phyloP scores from a whole-genome alignment of 2,888 invertebrate genomes.

The Gnatocerus cornutus region DNA sequence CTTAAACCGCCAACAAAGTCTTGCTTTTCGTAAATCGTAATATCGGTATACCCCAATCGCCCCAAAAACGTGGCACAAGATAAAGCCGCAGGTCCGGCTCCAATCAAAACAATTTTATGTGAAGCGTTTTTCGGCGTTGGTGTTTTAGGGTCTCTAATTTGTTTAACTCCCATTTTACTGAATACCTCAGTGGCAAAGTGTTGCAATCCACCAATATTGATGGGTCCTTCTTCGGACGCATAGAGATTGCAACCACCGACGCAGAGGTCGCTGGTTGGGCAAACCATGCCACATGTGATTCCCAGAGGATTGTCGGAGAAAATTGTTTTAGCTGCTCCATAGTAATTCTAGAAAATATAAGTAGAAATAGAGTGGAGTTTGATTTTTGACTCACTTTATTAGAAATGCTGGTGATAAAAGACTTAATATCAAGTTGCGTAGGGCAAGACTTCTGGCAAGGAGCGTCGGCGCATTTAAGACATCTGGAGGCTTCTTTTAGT shows the following conservation, averaged over 20 bases:
- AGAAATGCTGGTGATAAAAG: slow-evolving; percentile 96
- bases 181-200: slow-evolving; percentile 98
- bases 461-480: slow-evolving; percentile 95
- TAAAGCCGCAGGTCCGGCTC: slow-evolving; percentile 96
- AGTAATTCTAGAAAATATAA: slow-evolving; percentile 85
- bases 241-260: slow-evolving; percentile 98
- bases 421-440: slow-evolving; percentile 96
- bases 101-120: slow-evolving; percentile 88
- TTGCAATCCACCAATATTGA: slow-evolving; percentile 98
- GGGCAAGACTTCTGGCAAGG: slow-evolving; percentile 99
- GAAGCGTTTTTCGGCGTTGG: slow-evolving; percentile 75
- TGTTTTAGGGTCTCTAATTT: slow-evolving; percentile 85
- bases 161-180: slow-evolving; percentile 93
- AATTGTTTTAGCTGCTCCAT: slow-evolving; percentile 97
- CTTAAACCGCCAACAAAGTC: slow-evolving; percentile 92
- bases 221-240: slow-evolving; percentile 97
- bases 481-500: slow-evolving; percentile 89
- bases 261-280: slow-evolving; percentile 98
- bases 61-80: slow-evolving; percentile 98
- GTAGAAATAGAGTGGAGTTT: background rate
- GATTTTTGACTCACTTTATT: slow-evolving; percentile 82
- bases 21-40: slow-evolving; percentile 95
- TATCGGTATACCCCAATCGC: slow-evolving; percentile 91
- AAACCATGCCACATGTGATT: slow-evolving; percentile 97
- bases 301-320: slow-evolving; percentile 98